phyloP scores from a whole-genome alignment of 2,113 vertebrate genomes.

The Procavia capensis region DNA sequence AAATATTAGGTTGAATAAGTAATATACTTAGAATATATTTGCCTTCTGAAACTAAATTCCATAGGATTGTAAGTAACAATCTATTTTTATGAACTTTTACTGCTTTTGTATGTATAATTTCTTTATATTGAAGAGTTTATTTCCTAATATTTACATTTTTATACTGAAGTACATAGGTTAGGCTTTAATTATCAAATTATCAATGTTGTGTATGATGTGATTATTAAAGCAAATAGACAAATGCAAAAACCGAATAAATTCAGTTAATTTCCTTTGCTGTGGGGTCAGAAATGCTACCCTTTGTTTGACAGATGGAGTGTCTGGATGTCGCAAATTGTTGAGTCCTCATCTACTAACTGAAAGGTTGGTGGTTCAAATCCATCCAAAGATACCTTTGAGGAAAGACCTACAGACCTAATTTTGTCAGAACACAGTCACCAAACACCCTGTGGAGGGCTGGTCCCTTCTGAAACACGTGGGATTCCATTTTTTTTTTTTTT shows the following conservation, averaged over 20 bases:
- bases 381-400: not conserved
- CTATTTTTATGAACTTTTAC: not conserved
- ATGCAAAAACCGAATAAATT: slow-evolving; percentile 44
- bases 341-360: not conserved
- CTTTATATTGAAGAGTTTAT: not conserved
- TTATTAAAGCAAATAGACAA: slow-evolving; percentile 9
- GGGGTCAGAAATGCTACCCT: not conserved
- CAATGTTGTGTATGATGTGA: not conserved
- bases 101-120: not conserved
- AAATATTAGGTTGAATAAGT: slow-evolving; percentile 44
- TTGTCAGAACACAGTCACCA: not conserved
- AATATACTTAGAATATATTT: slow-evolving; percentile 17
- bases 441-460: not conserved
- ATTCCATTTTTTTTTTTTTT: not conserved
- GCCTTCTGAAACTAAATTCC: slow-evolving; percentile 21
- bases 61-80: not conserved
- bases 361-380: not conserved
- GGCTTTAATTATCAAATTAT: slow-evolving; percentile 48
- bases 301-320: not conserved
- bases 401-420: not conserved
- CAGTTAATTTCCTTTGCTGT: not conserved
- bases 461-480: not conserved
- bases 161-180: slow-evolving; percentile 1
- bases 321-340: not conserved
- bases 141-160: slow-evolving; percentile 57